A percentile compares a stretch with the other conserved stretches of the same genome.
These are phyloP conservation scores for Hetaerina titia DNA, from an alignment of 2,888 invertebrate genomes.

Conservation along the genomic window DNA sequence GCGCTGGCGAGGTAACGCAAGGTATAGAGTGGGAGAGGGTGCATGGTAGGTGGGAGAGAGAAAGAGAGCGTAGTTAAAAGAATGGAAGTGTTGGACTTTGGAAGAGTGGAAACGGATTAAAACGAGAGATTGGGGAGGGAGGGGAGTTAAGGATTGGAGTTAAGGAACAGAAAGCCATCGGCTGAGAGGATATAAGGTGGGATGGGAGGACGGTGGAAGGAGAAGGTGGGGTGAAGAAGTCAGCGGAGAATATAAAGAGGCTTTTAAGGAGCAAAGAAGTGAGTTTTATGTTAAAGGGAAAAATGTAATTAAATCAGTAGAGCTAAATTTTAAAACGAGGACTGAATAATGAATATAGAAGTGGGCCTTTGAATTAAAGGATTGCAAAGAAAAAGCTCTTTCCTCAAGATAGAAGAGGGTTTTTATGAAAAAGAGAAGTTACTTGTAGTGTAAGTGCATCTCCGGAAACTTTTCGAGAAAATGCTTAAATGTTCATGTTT, in stretches of 20 bases:
- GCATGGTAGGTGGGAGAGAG: not conserved
- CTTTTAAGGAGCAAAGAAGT: slow-evolving; percentile 62
- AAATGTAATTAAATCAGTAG: slow-evolving; percentile 61
- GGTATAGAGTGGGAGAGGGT: slow-evolving; percentile 21
- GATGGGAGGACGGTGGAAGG: not conserved
- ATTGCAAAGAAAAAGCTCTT: slow-evolving; percentile 9
- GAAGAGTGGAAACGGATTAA: slow-evolving; percentile 58
- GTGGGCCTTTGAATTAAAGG: slow-evolving; percentile 49
- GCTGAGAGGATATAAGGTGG: slow-evolving; percentile 26
- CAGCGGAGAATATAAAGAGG: slow-evolving; percentile 59
- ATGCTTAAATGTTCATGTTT: not conserved
- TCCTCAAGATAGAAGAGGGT: slow-evolving; percentile 12
- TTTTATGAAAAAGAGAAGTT: slow-evolving; percentile 4
- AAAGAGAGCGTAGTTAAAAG: slow-evolving; percentile 50
- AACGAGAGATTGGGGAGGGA: slow-evolving; percentile 50
- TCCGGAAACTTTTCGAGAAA: not conserved
- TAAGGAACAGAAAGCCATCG: slow-evolving; percentile 43
- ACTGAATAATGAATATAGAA: slow-evolving; percentile 27
- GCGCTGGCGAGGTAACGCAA: slow-evolving; percentile 56
- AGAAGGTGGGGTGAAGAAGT: not conserved
- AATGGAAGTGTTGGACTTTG: slow-evolving; percentile 58
- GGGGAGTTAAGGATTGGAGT: slow-evolving; percentile 28
- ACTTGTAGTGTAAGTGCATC: not conserved
- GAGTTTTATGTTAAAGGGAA: slow-evolving; percentile 65
- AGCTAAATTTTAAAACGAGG: slow-evolving; percentile 56